Conservation (phyloP, 2,113 vertebrate genomes). For the Bos javanicus region DNA sequence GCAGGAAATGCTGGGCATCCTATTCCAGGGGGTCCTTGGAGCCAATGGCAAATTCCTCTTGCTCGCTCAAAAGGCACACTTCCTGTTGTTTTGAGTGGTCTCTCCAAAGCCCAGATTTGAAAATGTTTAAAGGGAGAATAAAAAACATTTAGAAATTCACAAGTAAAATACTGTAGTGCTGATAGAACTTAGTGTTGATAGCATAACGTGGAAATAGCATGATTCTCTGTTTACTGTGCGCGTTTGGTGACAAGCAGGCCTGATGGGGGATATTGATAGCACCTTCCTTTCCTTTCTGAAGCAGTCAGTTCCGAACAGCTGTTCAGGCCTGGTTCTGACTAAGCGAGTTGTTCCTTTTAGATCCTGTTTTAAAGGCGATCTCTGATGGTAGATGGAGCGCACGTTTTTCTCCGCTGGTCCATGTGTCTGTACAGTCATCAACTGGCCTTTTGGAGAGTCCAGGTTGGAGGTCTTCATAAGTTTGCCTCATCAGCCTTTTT, state of each 20-base stretch:
- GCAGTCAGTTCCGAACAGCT: neutral
- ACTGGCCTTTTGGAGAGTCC: slow-evolving; percentile 21
- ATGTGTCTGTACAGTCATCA: neutral
- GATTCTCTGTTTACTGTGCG: neutral
- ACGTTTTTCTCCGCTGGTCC: neutral
- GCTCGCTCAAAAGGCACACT: neutral
- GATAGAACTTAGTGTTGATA: neutral
- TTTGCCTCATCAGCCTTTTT: slow-evolving; percentile 38
- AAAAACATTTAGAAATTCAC: neutral
- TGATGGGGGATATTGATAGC: neutral
- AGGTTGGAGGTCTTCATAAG: slow-evolving; percentile 63
- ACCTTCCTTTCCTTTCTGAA: neutral
- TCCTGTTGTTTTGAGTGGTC: neutral
- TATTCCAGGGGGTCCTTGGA: neutral
- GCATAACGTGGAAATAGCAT: neutral
- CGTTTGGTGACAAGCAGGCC: neutral
- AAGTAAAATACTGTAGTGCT: neutral
- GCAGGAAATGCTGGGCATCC: neutral
- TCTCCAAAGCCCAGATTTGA: neutral
- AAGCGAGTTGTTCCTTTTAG: slow-evolving; percentile 1
- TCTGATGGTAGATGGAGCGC: neutral
- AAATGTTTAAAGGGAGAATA: neutral
- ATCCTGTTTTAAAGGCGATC: neutral
- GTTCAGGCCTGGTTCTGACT: neutral
- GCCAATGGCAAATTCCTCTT: neutral